Evolutionary conservation across 2,113 vertebrate species (phyloP), one percentile per base, ranked within the genome.

Genomic region (Cyphomyrus plagiostoma): DNA sequence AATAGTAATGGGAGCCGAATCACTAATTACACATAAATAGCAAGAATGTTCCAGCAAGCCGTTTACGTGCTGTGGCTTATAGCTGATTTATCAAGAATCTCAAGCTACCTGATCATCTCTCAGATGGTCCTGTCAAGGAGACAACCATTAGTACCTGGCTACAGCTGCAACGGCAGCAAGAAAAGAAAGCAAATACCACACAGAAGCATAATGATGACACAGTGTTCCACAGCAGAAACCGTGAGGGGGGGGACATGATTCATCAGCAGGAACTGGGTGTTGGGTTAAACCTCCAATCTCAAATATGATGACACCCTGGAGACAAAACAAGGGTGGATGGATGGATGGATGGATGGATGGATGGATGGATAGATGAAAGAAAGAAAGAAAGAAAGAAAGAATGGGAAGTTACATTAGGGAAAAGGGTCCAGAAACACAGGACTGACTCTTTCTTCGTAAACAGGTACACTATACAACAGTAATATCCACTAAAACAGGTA

Each of bases 21-120:
- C 88, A 35, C 42, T 88, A 88, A 88, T 77, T 88, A 74, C 62
- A 88, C 13, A 35, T 74, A 88, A 80, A 80, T 80, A 15, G 26
- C 87, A 58, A 74, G 42, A 88, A 50, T 30, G 10, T 35, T 88
- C 62, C 45, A 49, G 13, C 45, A 8, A 23, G 58, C 4, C 10
- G 21, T 48, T 88, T 48, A 35, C 13, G n/a, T 23, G 48, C 21
- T 23, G 3, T 21, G 39, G 21, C 45, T 84, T 48, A 82, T 45
- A 80, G 15, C 70, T 80, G 74, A 39, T 50, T 77, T 74, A 88
- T 49, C 62, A 49, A 3, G 45, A 74, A 88, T 88, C 58, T 48
- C 17, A 11, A 45, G 58, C 19, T 21, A 62, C 30, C 53, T 11
- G 87, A 88, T 70, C 58, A 26, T n/a, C 58, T 45, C 39, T n/a